These are phyloP conservation scores for Salmo trutta DNA, from an alignment of 2,797 vertebrate species.

Conservation along the genomic window DNA sequence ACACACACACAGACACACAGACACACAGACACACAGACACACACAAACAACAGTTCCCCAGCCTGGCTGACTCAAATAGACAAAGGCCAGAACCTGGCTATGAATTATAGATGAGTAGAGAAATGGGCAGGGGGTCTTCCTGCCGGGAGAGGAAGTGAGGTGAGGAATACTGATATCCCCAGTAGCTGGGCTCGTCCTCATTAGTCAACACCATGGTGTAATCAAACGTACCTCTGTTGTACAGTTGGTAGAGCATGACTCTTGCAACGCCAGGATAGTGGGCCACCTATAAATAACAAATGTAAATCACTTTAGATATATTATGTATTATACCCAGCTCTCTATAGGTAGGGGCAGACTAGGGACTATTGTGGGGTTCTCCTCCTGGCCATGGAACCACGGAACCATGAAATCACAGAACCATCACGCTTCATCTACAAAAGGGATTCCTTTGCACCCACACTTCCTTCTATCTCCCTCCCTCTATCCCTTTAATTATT, in stretches of 20 bases:
- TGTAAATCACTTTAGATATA: too few species aligned
- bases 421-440: background rate
- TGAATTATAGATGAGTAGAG: slow-evolving; percentile 63
- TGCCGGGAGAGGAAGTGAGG: slow-evolving; percentile 65
- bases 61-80: slow-evolving; percentile 62
- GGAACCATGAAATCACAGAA: background rate
- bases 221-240: slow-evolving; percentile 46
- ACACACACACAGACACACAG: too few species aligned
- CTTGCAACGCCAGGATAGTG: slow-evolving; percentile 22
- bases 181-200: slow-evolving; percentile 64
- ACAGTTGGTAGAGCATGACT: background rate
- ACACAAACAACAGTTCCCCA: background rate
- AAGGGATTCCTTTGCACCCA: slow-evolving; percentile 19
- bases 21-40: background rate
- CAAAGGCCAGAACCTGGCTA: slow-evolving; percentile 68
- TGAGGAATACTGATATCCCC: slow-evolving; percentile 60
- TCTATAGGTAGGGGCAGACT: slow-evolving; percentile 61
- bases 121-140: slow-evolving; percentile 48
- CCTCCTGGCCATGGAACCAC: background rate
- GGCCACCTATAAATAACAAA: too few species aligned
- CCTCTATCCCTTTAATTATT: background rate
- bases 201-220: slow-evolving; percentile 67
- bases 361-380: slow-evolving; percentile 35
- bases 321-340: slow-evolving; percentile 25
- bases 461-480: slow-evolving; percentile 5